These are phyloP conservation scores for Lepidotrigona ventralis DNA, from an alignment of 1,140 invertebrate genomes.

Conservation along the genomic window DNA sequence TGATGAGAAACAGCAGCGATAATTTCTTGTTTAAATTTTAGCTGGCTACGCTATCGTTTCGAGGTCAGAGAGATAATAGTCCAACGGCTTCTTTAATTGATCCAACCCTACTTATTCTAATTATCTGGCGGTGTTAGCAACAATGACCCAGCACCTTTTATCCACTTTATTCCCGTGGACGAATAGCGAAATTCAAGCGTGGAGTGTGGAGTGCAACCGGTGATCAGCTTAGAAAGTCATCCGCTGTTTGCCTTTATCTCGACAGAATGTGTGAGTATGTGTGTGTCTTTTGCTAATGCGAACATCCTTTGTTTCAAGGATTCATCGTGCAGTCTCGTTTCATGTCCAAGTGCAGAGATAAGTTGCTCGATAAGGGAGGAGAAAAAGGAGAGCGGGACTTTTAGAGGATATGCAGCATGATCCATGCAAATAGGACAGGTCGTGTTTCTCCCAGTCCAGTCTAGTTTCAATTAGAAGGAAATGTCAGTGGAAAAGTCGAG, in stretches of 20 bases:
- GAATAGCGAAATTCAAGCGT: slow-evolving; percentile 19
- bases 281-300: background rate
- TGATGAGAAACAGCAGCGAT: background rate
- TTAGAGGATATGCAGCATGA: background rate
- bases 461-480: background rate
- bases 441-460: too few species aligned
- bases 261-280: background rate
- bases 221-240: slow-evolving; percentile 50
- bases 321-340: background rate
- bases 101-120: slow-evolving; percentile 55
- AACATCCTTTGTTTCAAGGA: background rate
- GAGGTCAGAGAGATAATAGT: background rate
- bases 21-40: slow-evolving; percentile 4
- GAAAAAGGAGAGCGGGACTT: background rate
- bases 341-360: background rate
- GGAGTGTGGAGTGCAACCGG: slow-evolving; percentile 5
- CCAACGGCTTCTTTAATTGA: slow-evolving; percentile 49
- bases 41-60: background rate
- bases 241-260: slow-evolving; percentile 8
- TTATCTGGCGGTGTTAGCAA: slow-evolving; percentile 35
- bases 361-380: background rate
- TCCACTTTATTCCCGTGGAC: slow-evolving; percentile 26
- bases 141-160: slow-evolving; percentile 33
- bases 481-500: background rate
- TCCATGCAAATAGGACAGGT: too few species aligned